These are phyloP conservation scores for Trematomus bernacchii DNA, from an alignment of 2,797 vertebrate species.

Conservation along the genomic window DNA sequence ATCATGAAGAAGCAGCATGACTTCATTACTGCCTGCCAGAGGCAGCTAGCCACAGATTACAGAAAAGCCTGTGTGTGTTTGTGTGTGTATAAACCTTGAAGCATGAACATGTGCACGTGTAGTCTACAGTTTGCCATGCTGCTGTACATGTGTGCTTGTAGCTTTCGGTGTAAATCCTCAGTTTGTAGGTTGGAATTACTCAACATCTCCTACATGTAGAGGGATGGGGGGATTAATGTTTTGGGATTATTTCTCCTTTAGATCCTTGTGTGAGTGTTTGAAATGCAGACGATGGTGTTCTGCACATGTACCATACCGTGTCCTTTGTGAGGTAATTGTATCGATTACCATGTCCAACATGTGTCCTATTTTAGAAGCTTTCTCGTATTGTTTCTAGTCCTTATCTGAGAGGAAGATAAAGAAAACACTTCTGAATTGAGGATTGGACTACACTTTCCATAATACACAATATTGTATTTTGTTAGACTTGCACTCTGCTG, in stretches of 20 bases:
- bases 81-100: constrained; percentile 42
- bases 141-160: constrained; percentile 55
- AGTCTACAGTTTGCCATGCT: constrained; percentile 27
- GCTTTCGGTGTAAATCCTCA: constrained; percentile 65
- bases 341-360: constrained; percentile 23
- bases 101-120: constrained; percentile 49
- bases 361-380: constrained; percentile 30
- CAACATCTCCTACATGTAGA: constrained; percentile 60
- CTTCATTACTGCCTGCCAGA: constrained; percentile 66
- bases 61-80: constrained; percentile 53
- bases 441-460: neutral
- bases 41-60: constrained; percentile 71
- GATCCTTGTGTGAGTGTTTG: constrained; percentile 54
- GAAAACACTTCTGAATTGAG: neutral
- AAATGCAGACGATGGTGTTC: constrained; percentile 22
- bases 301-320: constrained; percentile 9
- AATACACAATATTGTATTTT: neutral
- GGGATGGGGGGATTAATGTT: constrained; percentile 65
- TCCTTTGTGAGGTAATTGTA: constrained; percentile 31
- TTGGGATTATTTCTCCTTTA: constrained; percentile 69
- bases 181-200: constrained; percentile 76
- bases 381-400: constrained; percentile 23
- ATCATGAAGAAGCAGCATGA: constrained; percentile 52
- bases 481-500: neutral
- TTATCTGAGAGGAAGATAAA: neutral